Conservation (phyloP, 1,140 invertebrate genomes). For the Zaprionus taronus region DNA sequence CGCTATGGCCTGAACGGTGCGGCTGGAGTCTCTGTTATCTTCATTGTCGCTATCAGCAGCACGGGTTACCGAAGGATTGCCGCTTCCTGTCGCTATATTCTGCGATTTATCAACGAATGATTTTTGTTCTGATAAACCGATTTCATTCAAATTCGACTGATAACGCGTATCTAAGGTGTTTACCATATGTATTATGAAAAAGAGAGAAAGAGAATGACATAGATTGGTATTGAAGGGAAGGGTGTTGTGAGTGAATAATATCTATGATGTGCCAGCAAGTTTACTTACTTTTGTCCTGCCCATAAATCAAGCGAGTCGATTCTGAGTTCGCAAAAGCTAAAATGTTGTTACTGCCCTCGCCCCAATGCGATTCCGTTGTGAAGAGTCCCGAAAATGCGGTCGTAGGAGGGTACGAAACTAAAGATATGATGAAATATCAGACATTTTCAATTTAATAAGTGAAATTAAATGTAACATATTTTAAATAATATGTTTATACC, state of each 20-base stretch:
- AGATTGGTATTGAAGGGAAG: conserved; percentile 21
- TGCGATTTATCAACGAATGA: conserved; percentile 85
- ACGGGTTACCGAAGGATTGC: conserved; percentile 67
- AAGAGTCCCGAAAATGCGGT: conserved; percentile 64
- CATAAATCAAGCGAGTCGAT: conserved; percentile 62
- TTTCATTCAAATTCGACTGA: conserved; percentile 89
- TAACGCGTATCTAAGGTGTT: conserved; percentile 86
- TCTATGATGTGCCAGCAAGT: conserved; percentile 9
- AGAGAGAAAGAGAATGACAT: conserved; percentile 56
- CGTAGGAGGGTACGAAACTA: conserved; percentile 79
- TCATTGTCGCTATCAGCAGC: conserved; percentile 52
- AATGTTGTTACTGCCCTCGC: conserved; percentile 51
- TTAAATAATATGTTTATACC: no score
- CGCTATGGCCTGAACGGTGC: conserved; percentile 50
- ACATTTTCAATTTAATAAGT: background rate
- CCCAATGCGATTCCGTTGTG: conserved; percentile 73
- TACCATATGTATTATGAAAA: conserved; percentile 33
- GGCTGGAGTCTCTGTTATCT: conserved; percentile 32
- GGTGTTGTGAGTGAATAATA: conserved; percentile 2
- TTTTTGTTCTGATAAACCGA: conserved; percentile 89
- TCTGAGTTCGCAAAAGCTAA: conserved; percentile 56
- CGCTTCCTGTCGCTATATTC: conserved; percentile 74
- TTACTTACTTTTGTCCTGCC: conserved; percentile 72
- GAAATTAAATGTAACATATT: background rate
- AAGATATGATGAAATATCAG: conserved; percentile 7